These are phyloP conservation scores for Uropsilus gracilis DNA, from an alignment of 2,113 vertebrate genomes.

Conservation along the genomic window DNA sequence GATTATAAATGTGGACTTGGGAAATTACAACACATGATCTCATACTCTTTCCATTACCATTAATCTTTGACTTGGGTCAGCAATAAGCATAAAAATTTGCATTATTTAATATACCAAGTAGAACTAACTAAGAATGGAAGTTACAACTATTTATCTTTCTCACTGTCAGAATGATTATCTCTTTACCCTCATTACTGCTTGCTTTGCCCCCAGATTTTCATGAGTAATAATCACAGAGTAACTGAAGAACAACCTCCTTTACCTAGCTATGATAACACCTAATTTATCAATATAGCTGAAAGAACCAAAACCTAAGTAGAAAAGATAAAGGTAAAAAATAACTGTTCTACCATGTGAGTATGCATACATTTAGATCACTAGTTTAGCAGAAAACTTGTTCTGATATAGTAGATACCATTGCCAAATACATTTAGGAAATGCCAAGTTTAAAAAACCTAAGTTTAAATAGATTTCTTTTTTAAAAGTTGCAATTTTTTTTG, in stretches of 20 bases:
- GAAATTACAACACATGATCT: slow-evolving; percentile 24
- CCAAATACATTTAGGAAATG: background rate
- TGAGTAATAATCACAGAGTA: background rate
- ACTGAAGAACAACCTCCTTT: slow-evolving; percentile 5
- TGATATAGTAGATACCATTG: background rate
- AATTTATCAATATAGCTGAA: background rate
- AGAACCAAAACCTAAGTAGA: background rate
- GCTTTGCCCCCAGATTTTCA: background rate
- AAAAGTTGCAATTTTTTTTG: no score
- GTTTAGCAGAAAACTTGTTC: background rate
- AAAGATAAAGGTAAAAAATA: background rate
- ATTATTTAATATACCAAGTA: background rate
- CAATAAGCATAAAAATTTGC: background rate
- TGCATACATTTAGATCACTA: background rate
- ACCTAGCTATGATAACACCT: background rate
- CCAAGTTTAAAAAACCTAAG: background rate
- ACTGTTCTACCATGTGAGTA: slow-evolving; percentile 2
- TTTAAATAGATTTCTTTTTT: no score
- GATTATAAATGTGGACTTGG: background rate
- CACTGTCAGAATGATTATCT: background rate
- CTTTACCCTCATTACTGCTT: background rate
- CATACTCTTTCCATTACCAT: background rate
- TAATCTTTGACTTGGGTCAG: slow-evolving; percentile 6
- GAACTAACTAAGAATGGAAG: slow-evolving; percentile 5
- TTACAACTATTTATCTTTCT: background rate